Base-by-base conservation (phyloP, 1,140 invertebrate species). In the Sminthurides bifidus region DNA sequence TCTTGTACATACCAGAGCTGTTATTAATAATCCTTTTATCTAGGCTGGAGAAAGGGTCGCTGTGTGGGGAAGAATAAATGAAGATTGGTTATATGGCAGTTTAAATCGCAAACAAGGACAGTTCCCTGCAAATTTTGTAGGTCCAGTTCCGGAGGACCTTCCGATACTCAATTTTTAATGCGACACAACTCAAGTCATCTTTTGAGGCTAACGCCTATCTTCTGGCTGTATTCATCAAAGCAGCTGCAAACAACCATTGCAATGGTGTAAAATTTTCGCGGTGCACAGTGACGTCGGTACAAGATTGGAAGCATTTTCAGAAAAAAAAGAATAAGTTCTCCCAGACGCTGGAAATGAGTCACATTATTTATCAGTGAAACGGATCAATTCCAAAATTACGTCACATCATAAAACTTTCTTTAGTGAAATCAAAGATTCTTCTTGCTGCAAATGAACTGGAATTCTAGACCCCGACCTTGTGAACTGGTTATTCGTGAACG, bases 71-170 rank as follows among this genome's bases (percentile, higher is more conserved):
- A 78, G 78, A 71, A 75, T 88, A 58, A 84, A 82, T 61, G 75
- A 81, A 17, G 82, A 89, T 60, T 92, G 88, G 88, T 75, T 87
- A 15, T 85, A 78, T 65, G 88, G 87, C 29, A 79, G 83, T 66
- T 78, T 75, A 46, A 72, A 77, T 44, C 79, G 78, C 23, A 72
- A 72, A 51, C 77, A 71, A 35, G 66, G 88, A 38, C 82, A 88
- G 67, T 90, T 91, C 71, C 88, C 87, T 54, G 72, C 79, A 4
- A 82, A 82, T 73, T 90, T 87, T 72, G 81, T 90, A 21, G 78
- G 82, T 63, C 72, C 72, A 65, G 67, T 79, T 64, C 77, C 79
- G 26, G 14, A 26, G 31, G 53, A 59, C 53, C 35, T 64, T 19
- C 63, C 60, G 6, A 29, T 44, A 5, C n/a, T n/a, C n/a, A n/a